Conservation (phyloP, 2,797 vertebrate species). For the Lepilemur septentrionalis region DNA sequence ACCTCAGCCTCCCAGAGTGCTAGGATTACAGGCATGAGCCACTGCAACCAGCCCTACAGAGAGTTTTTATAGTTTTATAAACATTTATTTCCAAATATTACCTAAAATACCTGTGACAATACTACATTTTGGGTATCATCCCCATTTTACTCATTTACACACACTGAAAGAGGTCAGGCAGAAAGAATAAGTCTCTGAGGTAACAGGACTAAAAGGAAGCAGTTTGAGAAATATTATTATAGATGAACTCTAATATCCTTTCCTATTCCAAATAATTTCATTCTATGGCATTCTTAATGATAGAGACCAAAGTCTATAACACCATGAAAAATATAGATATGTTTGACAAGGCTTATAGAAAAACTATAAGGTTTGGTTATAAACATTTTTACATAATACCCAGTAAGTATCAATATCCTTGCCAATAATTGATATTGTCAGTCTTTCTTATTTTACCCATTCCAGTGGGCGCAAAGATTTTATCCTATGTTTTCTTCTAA, state of each 20-base stretch:
- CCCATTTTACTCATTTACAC: not conserved
- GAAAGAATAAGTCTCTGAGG: not conserved
- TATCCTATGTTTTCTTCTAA: not conserved
- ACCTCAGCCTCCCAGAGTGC: too few relatives aligned
- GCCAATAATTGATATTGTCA: not conserved
- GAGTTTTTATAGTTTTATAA: not conserved
- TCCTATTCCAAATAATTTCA: not conserved
- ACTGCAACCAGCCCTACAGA: not conserved
- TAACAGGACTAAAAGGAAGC: not conserved
- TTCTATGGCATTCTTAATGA: not conserved
- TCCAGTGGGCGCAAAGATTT: not conserved
- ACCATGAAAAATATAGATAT: not conserved
- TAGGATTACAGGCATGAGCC: too few relatives aligned
- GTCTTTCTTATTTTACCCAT: not conserved
- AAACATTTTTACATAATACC: not conserved
- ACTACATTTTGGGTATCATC: conserved; percentile 1
- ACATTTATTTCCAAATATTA: not conserved
- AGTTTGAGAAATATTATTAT: not conserved
- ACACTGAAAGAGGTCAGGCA: not conserved
- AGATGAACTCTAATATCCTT: not conserved
- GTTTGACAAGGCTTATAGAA: not conserved
- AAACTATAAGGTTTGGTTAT: not conserved
- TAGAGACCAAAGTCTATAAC: not conserved
- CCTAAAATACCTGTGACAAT: not conserved
- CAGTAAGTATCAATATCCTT: not conserved